Evolutionary conservation across 2,797 vertebrate species (phyloP).

Genomic region (Arctocebus calabarensis): DNA sequence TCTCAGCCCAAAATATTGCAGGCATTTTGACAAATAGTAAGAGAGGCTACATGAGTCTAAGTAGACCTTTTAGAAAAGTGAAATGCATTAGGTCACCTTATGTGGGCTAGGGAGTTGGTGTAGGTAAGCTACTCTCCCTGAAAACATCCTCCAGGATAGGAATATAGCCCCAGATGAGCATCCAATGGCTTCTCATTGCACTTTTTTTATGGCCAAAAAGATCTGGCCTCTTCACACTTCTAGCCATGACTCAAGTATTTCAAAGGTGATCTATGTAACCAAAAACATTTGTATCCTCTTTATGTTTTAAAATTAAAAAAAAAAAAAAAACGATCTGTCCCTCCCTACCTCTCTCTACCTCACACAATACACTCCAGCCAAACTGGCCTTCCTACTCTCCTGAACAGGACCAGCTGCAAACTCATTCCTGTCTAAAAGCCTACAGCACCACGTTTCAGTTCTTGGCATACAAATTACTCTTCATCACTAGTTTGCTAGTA

Average conservation of each 20-base stretch:
- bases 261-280: background rate
- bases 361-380: background rate
- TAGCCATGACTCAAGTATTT: background rate
- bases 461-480: background rate
- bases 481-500: constrained; percentile 8
- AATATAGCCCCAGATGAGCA: background rate
- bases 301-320: too few relatives aligned
- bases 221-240: background rate
- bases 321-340: background rate
- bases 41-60: background rate
- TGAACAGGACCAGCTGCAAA: background rate
- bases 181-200: background rate
- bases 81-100: background rate
- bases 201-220: background rate
- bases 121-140: background rate
- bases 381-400: background rate
- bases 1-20: background rate
- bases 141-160: background rate
- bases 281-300: background rate
- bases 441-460: background rate
- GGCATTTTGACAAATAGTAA: background rate
- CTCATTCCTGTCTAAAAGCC: background rate
- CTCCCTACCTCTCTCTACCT: background rate
- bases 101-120: background rate
- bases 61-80: background rate